A percentile compares a stretch with the other conserved stretches of the same genome.
Evolutionary conservation across 2,888 invertebrate genomes (phyloP).

Genomic region (Acrobasis repandana): DNA sequence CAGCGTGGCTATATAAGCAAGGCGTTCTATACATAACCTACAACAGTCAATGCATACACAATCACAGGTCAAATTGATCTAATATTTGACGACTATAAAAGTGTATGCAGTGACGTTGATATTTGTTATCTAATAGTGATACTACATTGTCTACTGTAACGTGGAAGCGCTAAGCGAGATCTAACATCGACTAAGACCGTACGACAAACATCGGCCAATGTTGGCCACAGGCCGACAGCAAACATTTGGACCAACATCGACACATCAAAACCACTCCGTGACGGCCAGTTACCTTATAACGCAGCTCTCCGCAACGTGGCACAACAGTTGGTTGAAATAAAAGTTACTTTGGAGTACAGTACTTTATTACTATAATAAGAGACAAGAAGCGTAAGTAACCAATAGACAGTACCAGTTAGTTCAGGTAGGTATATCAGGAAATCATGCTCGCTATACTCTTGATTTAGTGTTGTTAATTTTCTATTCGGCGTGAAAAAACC

Average conservation of each 20-base stretch:
- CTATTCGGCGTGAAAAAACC: constrained; percentile 62
- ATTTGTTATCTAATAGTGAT: constrained; percentile 36
- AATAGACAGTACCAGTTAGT: constrained; percentile 52
- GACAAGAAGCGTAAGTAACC: constrained; percentile 68
- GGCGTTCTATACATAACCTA: constrained; percentile 14
- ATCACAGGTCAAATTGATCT: neutral
- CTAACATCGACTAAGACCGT: constrained; percentile 71
- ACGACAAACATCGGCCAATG: constrained; percentile 63
- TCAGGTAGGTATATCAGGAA: constrained; percentile 46
- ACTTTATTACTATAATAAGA: constrained; percentile 78
- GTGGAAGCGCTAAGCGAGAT: constrained; percentile 67
- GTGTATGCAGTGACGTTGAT: constrained; percentile 22
- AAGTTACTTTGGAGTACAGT: constrained; percentile 81
- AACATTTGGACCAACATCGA: constrained; percentile 63
- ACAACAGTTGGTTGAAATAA: constrained; percentile 75
- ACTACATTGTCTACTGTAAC: constrained; percentile 44
- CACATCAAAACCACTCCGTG: constrained; percentile 47
- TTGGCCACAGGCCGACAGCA: constrained; percentile 46
- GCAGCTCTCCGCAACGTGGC: constrained; percentile 74
- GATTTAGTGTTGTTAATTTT: constrained; percentile 43
- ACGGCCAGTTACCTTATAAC: constrained; percentile 71
- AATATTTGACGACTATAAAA: neutral
- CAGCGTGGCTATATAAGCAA: constrained; percentile 16
- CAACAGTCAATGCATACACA: constrained; percentile 19
- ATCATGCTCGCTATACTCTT: constrained; percentile 61